phyloP scores from a whole-genome alignment of 53 echinoderm and acorn worm species.

The Paracentrotus lividus region DNA sequence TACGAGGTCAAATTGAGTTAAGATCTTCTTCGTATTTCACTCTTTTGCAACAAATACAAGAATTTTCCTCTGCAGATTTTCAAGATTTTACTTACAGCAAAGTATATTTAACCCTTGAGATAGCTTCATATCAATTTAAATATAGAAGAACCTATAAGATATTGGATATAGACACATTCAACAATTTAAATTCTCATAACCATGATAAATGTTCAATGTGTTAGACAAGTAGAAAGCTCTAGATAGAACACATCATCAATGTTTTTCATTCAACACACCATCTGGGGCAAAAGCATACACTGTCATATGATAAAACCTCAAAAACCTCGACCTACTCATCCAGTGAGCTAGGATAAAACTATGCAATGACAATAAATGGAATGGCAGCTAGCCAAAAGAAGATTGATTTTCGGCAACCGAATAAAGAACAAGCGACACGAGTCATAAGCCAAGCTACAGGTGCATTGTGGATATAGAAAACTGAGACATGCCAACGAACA shows the following conservation, averaged over 20 bases:
- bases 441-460: conserved; percentile 21
- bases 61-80: no score
- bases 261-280: background rate
- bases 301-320: background rate
- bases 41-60: no score
- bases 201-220: background rate
- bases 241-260: background rate
- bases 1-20: no score
- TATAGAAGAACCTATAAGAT: no score
- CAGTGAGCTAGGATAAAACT: background rate
- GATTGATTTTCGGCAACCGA: conserved; percentile 33
- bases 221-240: background rate
- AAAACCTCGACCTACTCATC: background rate
- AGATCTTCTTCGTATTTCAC: no score
- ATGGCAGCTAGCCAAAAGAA: conserved; percentile 26
- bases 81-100: no score
- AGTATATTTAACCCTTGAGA: background rate
- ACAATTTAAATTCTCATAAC: background rate
- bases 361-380: conserved; percentile 16
- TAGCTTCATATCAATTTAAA: background rate
- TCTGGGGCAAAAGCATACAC: background rate
- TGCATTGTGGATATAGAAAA: conserved; percentile 3
- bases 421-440: conserved; percentile 17
- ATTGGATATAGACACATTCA: no score
- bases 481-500: background rate